Percentiles rank a stretch among this genome's conserved stretches.
Evolutionary conservation across 2,797 vertebrate genomes (phyloP).

Genomic region (Urocyon cinereoargenteus): DNA sequence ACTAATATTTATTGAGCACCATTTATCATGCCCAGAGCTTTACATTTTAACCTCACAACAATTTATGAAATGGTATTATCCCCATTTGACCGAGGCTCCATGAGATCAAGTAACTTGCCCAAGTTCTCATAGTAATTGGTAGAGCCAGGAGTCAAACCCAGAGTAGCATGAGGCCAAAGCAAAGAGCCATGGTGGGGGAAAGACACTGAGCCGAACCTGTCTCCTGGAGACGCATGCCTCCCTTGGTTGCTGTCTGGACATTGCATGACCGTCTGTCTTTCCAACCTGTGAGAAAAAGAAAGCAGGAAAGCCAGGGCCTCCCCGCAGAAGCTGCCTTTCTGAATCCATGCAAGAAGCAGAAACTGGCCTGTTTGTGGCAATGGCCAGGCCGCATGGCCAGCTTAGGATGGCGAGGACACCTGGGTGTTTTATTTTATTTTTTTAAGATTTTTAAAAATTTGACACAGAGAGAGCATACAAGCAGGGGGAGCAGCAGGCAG

Average conservation of each 20-base stretch:
- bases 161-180: not conserved
- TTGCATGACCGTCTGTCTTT: not conserved
- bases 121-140: not conserved
- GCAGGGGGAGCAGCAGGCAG: too few species aligned
- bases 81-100: not conserved
- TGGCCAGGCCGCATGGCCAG: not conserved
- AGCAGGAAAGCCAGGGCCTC: not conserved
- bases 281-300: not conserved
- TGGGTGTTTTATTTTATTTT: too few species aligned
- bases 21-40: not conserved
- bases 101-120: not conserved
- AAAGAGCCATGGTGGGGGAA: not conserved
- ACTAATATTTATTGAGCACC: not conserved
- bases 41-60: not conserved
- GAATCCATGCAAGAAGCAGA: not conserved
- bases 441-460: too few species aligned
- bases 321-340: not conserved
- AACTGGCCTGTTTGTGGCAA: not conserved
- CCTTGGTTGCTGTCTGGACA: not conserved
- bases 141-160: not conserved
- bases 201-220: not conserved
- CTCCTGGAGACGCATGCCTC: not conserved
- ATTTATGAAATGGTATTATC: not conserved
- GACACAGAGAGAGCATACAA: too few species aligned
- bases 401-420: not conserved